These are phyloP conservation scores for Dugesia japonica DNA, from an alignment of 2,888 invertebrate species.

Conservation along the genomic window DNA sequence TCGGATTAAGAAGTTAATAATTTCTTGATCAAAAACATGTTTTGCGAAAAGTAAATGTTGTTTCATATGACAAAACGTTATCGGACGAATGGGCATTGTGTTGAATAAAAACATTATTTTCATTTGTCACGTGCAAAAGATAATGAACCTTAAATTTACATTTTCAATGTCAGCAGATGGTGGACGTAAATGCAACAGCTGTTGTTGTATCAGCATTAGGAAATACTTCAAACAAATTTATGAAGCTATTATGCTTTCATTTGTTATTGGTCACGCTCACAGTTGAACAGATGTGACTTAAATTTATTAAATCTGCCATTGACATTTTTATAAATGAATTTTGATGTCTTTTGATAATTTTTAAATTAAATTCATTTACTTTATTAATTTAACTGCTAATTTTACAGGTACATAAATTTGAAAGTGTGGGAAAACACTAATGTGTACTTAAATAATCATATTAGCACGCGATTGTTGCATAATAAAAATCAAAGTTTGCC, in stretches of 20 bases:
- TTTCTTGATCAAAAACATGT: constrained; percentile 6
- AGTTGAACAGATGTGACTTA: not conserved
- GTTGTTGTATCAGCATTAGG: constrained; percentile 3
- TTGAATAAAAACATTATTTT: not conserved
- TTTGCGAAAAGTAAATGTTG: not conserved
- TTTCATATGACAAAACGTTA: not conserved
- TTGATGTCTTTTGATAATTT: not conserved
- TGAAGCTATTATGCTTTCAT: not conserved
- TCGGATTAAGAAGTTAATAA: not conserved
- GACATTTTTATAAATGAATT: not conserved
- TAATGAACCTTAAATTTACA: constrained; percentile 5
- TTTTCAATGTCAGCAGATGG: not conserved
- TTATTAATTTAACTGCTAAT: too few species aligned
- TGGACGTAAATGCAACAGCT: not conserved
- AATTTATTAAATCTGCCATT: not conserved
- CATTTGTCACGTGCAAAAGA: constrained; percentile 20
- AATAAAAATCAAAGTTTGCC: too few species aligned
- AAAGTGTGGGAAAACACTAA: too few species aligned
- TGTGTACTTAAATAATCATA: too few species aligned
- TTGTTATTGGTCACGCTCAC: not conserved
- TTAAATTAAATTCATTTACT: too few species aligned
- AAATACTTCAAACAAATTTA: not conserved
- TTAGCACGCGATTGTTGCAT: too few species aligned
- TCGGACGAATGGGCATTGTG: not conserved
- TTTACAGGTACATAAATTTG: too few species aligned